Conservation (phyloP, 2,888 invertebrate species). For the Tetragnatha montana region DNA sequence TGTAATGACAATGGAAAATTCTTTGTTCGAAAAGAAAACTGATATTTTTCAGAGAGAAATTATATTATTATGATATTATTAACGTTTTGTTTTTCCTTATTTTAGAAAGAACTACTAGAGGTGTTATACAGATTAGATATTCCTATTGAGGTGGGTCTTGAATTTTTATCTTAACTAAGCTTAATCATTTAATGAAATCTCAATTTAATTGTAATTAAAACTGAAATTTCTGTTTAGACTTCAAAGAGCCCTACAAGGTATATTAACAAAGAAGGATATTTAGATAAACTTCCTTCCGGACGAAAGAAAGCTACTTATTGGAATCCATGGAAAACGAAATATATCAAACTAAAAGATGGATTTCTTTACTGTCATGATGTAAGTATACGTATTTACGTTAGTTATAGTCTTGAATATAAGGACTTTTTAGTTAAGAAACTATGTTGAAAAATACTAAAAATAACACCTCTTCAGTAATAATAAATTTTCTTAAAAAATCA, state of each 20-base stretch:
- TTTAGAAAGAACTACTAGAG: constrained; percentile 71
- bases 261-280: constrained; percentile 79
- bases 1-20: no score
- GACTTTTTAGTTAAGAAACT: not conserved
- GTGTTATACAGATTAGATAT: constrained; percentile 72
- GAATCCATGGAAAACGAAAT: constrained; percentile 80
- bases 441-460: not conserved
- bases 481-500: not conserved
- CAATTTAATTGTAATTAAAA: not conserved
- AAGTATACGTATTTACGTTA: constrained; percentile 49
- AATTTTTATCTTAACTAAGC: not conserved
- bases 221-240: constrained; percentile 22
- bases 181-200: not conserved
- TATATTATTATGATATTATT: not conserved
- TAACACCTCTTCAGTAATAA: not conserved
- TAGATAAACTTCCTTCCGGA: constrained; percentile 79
- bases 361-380: constrained; percentile 79
- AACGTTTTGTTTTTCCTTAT: not conserved
- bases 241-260: constrained; percentile 67
- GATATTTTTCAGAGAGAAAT: no score
- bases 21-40: no score
- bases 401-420: not conserved
- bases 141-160: constrained; percentile 41
- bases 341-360: constrained; percentile 79
- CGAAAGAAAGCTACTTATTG: constrained; percentile 79